Evolutionary conservation across 1,140 invertebrate species (phyloP).

Genomic region (Phymastichus coffea): DNA sequence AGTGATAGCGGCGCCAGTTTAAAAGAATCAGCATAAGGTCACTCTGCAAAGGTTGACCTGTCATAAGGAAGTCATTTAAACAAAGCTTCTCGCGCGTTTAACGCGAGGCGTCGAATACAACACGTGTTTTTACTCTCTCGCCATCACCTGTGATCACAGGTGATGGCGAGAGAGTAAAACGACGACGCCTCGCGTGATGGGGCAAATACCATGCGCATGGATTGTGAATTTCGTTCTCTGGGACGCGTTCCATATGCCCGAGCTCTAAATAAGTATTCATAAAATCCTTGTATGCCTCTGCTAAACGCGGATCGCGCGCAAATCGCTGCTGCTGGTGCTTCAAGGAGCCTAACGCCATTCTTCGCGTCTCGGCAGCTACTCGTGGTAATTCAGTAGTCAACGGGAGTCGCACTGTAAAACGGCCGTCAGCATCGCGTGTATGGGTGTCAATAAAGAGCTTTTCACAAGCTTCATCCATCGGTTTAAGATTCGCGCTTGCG

Average conservation of each 20-base stretch:
- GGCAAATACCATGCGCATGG: slow-evolving; percentile 10
- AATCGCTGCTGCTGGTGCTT: slow-evolving; percentile 14
- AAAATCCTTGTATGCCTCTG: not conserved
- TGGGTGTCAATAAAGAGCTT: slow-evolving; percentile 17
- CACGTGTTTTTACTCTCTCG: slow-evolving; percentile 26
- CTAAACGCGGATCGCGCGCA: not conserved
- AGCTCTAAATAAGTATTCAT: slow-evolving; percentile 1
- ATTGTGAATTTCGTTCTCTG: not conserved
- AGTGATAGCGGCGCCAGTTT: slow-evolving; percentile 1
- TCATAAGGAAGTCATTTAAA: slow-evolving; percentile 17
- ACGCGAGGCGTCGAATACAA: slow-evolving; percentile 31
- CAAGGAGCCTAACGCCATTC: not conserved
- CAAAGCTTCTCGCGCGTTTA: not conserved
- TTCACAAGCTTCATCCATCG: slow-evolving; percentile 27
- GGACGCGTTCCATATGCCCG: slow-evolving; percentile 11
- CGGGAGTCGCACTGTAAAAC: slow-evolving; percentile 34
- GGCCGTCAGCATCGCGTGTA: slow-evolving; percentile 27
- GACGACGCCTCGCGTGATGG: slow-evolving; percentile 10
- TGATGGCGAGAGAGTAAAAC: too few relatives aligned
- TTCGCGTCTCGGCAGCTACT: not conserved
- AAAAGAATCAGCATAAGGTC: slow-evolving; percentile 13
- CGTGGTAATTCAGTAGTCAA: slow-evolving; percentile 15
- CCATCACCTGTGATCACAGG: slow-evolving; percentile 1
- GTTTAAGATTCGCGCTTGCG: not conserved
- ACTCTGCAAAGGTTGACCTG: slow-evolving; percentile 19